phyloP scores from a whole-genome alignment of 2,888 invertebrate genomes.

The Habrosyne pyritoides region DNA sequence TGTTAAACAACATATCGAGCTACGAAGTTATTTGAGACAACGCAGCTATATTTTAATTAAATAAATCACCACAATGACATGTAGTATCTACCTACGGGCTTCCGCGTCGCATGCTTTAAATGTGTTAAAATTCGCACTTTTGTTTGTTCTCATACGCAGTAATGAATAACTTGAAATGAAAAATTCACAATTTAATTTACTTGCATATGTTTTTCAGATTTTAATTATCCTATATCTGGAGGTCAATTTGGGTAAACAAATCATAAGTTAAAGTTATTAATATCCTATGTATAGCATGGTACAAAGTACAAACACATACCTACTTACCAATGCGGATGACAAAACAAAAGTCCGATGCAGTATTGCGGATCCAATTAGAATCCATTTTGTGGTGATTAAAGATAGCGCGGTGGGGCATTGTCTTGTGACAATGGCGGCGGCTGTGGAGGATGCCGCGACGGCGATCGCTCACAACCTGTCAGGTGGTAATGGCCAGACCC shows the following conservation, averaged over 20 bases:
- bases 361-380: conserved; percentile 80
- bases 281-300: not conserved
- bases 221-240: not conserved
- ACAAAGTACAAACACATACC: not conserved
- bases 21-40: conserved; percentile 44
- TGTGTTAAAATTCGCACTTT: conserved; percentile 27
- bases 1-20: conserved; percentile 41
- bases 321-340: conserved; percentile 24
- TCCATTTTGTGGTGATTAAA: conserved; percentile 75
- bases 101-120: conserved; percentile 17
- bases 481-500: conserved; percentile 70
- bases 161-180: conserved; percentile 19
- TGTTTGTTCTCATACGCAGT: conserved; percentile 13
- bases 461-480: conserved; percentile 78
- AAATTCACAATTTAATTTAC: not conserved
- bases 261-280: not conserved
- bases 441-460: conserved; percentile 58
- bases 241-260: not conserved
- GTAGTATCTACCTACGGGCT: conserved; percentile 10
- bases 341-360: conserved; percentile 45
- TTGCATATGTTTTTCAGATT: not conserved
- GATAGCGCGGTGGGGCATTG: conserved; percentile 74
- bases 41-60: conserved; percentile 47
- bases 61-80: conserved; percentile 32
- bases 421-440: conserved; percentile 69